These are phyloP conservation scores for Neoscelio sp. DNA, from an alignment of 2,888 invertebrate species.

Conservation along the genomic window DNA sequence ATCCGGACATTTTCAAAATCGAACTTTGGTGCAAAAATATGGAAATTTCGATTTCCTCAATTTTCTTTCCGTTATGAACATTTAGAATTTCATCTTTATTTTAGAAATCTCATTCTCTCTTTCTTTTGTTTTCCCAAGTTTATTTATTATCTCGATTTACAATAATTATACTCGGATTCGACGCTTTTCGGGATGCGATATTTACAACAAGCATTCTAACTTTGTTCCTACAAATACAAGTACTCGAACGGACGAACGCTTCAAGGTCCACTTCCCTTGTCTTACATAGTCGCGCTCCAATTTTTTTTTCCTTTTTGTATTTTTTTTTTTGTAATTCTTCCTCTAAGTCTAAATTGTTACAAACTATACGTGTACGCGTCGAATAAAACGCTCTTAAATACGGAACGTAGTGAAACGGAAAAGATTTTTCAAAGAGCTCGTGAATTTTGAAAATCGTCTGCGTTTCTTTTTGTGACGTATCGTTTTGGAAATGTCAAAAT, in stretches of 20 bases:
- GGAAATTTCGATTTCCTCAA: slow-evolving; percentile 27
- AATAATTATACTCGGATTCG: too few species aligned
- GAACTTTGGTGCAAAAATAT: slow-evolving; percentile 64
- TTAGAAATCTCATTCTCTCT: slow-evolving; percentile 61
- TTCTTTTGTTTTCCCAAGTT: slow-evolving; percentile 61
- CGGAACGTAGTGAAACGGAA: slow-evolving; percentile 3
- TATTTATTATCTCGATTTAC: slow-evolving; percentile 7
- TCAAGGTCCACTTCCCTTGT: slow-evolving; percentile 25
- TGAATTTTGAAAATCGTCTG: slow-evolving; percentile 25
- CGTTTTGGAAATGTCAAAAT: too few species aligned
- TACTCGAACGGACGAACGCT: slow-evolving; percentile 59
- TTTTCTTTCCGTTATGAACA: slow-evolving; percentile 32
- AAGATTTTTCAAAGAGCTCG: slow-evolving; percentile 14
- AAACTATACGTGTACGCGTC: slow-evolving; percentile 55
- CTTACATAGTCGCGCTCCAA: slow-evolving; percentile 43
- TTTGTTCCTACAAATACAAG: slow-evolving; percentile 57
- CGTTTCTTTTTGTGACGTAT: too few species aligned
- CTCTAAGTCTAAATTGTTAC: slow-evolving; percentile 49
- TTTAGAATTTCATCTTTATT: slow-evolving; percentile 46
- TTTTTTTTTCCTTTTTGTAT: slow-evolving; percentile 4
- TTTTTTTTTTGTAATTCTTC: slow-evolving; percentile 11
- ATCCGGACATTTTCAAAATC: slow-evolving; percentile 44
- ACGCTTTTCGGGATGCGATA: slow-evolving; percentile 47
- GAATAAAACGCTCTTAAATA: slow-evolving; percentile 31
- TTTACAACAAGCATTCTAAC: slow-evolving; percentile 56